These are phyloP conservation scores for Xyrichtys novacula DNA, from an alignment of 2,797 vertebrate genomes.

Conservation along the genomic window DNA sequence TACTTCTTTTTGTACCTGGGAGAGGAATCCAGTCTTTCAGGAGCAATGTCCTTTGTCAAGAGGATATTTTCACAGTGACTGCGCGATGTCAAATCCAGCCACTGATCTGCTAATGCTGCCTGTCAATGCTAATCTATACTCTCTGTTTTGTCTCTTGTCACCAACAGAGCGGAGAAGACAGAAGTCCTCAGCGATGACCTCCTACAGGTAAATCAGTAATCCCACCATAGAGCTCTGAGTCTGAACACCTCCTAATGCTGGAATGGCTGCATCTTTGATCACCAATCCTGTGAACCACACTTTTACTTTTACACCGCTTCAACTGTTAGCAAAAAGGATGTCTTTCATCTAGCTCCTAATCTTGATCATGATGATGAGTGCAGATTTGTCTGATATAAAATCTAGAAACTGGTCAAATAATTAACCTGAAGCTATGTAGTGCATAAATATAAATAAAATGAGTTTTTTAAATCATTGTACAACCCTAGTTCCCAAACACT, in stretches of 20 bases:
- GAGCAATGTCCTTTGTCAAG: conserved; percentile 1
- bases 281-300: too few relatives aligned
- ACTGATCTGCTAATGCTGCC: conserved; percentile 17
- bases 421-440: too few relatives aligned
- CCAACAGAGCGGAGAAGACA: conserved; percentile 96
- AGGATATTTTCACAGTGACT: conserved; percentile 33
- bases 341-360: too few relatives aligned
- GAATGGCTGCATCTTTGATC: conserved; percentile 16
- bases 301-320: not conserved
- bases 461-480: too few relatives aligned
- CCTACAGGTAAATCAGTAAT: conserved; percentile 90
- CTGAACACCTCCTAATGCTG: conserved; percentile 8
- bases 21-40: conserved; percentile 37
- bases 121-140: conserved; percentile 50
- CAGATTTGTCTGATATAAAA: too few relatives aligned
- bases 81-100: not conserved
- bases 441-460: too few relatives aligned
- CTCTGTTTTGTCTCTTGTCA: conserved; percentile 71
- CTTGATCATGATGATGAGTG: too few relatives aligned
- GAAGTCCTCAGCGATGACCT: conserved; percentile 99
- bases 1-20: not conserved
- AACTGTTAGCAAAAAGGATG: too few relatives aligned
- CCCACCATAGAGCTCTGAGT: conserved; percentile 15
- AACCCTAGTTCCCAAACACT: not conserved
- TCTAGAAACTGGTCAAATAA: too few relatives aligned